Evolutionary conservation across 2,113 vertebrate genomes (phyloP), one percentile per base, ranked within the genome.

Genomic region (Oplegnathus fasciatus): DNA sequence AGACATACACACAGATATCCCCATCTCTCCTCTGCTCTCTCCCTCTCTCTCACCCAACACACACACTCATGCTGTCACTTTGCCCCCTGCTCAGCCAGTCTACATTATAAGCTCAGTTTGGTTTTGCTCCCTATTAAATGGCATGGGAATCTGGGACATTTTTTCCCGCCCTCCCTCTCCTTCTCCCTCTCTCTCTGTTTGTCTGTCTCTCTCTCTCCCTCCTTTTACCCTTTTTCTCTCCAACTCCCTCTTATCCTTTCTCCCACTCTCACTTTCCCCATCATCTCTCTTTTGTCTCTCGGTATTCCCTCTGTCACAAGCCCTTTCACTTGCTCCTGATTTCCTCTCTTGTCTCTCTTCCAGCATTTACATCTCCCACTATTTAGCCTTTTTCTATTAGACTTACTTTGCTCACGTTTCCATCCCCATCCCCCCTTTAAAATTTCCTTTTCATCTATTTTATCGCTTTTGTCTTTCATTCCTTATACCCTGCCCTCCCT

Each of bases 61-160:
- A 83, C 82, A 84, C 89, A 65, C 65, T 78, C 79, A 84, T 80
- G 86, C 93, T 92, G 78, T 84, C 89, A 80, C 89, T 50, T 79
- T 89, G 86, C 86, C 91, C 69, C 78, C 88, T 81, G 88, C 90
- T 92, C 92, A 91, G 86, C 20, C 80, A 87, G 83, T 85, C 34
- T 74, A 92, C 91, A 90, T 92, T 84, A 93, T 81, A 68, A 75
- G 89, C 66, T 76, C 68, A 91, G 82, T 92, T 92, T 90, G 92
- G 80, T 93, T 94, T 88, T 86, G 62, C 91, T 94, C 87, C 90
- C 90, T 90, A 64, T 86, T 87, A 92, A 84, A 95, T 92, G 87
- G 83, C 93, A 84, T 94, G 82, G 94, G 85, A 90, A 95, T 91
- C 87, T 55, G 88, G 76, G 87, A 90, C 74, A 57, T 84, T 84